These are phyloP conservation scores for Betta splendens DNA, from an alignment of 2,797 vertebrate genomes.

Conservation along the genomic window DNA sequence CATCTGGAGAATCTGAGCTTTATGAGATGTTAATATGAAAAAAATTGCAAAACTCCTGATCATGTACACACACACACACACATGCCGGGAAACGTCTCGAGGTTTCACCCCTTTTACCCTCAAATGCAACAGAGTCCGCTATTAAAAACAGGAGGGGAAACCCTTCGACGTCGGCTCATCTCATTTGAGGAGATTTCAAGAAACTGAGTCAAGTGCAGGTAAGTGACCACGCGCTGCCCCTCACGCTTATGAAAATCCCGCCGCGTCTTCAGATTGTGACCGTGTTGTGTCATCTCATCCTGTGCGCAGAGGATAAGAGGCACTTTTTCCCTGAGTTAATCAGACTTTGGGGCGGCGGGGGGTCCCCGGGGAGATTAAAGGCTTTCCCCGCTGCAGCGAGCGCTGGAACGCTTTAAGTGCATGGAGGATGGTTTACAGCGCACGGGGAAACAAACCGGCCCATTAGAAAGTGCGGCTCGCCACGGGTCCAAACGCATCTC, in stretches of 20 bases:
- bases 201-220: no score
- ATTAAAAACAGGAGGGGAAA: neutral
- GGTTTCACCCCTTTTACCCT: neutral
- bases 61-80: no score
- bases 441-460: no score
- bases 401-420: neutral
- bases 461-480: neutral
- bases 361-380: neutral
- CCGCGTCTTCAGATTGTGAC: no score
- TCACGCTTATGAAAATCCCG: no score
- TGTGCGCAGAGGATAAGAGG: neutral
- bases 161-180: neutral
- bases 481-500: neutral
- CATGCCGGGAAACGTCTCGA: neutral
- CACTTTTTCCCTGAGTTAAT: neutral
- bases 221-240: no score
- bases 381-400: neutral
- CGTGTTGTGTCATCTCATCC: no score
- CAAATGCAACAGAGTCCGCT: slow-evolving; percentile 8
- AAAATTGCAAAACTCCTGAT: no score
- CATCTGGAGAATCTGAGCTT: no score
- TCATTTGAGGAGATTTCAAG: no score
- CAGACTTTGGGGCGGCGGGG: neutral
- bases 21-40: no score
- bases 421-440: neutral